phyloP scores from a whole-genome alignment of 1,140 invertebrate genomes.

The Coptotermes formosanus region DNA sequence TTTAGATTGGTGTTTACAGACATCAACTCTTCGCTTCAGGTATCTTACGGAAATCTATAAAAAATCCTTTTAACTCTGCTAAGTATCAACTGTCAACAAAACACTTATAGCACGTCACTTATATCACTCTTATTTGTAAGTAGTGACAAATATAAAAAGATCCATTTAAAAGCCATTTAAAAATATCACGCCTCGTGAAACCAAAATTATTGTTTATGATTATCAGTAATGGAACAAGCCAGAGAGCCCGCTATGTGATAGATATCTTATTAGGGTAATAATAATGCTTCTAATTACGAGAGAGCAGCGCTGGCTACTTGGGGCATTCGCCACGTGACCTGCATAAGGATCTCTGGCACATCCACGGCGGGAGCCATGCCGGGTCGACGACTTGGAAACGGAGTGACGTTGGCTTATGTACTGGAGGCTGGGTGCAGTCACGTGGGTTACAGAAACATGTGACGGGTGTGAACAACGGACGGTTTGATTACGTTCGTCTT shows the following conservation, averaged over 20 bases:
- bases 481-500: too few relatives aligned
- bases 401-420: too few relatives aligned
- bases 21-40: too few relatives aligned
- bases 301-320: background rate
- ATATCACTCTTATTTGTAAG: background rate
- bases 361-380: background rate
- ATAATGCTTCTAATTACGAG: background rate
- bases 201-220: background rate
- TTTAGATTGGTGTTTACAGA: too few relatives aligned
- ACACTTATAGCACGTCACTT: background rate
- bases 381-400: background rate
- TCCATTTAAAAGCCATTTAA: background rate
- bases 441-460: too few relatives aligned
- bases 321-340: background rate
- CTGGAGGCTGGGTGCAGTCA: too few relatives aligned
- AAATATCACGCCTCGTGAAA: background rate
- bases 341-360: background rate
- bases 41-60: too few relatives aligned
- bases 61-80: too few relatives aligned
- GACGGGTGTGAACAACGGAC: too few relatives aligned
- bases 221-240: background rate
- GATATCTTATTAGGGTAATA: conserved; percentile 12
- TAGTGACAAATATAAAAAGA: background rate
- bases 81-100: too few relatives aligned
- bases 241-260: background rate